Conservation (phyloP, 92 coral and sea anemone species). For the Heteractis magnifica region DNA sequence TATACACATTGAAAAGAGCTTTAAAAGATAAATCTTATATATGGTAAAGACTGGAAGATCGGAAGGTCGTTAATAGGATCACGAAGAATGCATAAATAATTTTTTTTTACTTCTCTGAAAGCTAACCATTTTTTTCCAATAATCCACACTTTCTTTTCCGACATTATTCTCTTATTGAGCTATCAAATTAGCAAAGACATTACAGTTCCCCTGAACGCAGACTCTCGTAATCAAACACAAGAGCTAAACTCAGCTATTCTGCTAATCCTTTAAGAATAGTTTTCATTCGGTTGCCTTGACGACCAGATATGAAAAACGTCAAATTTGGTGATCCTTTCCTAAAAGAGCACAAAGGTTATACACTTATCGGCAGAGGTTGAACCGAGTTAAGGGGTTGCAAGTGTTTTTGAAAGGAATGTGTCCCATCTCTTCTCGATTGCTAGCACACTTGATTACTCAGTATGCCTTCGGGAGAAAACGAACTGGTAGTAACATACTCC, state of each 20-base stretch:
- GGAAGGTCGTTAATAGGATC: constrained; percentile 19
- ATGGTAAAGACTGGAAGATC: constrained; percentile 11
- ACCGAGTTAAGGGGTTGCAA: background rate
- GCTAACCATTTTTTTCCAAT: background rate
- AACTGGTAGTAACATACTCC: too few relatives aligned
- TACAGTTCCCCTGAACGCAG: background rate
- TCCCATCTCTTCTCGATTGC: too few relatives aligned
- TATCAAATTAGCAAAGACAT: background rate
- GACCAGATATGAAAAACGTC: background rate
- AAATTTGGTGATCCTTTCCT: background rate
- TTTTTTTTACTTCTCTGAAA: background rate
- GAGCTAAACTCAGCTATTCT: background rate
- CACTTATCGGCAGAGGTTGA: background rate
- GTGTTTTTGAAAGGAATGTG: background rate
- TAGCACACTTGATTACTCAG: too few relatives aligned
- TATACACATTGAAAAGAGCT: constrained; percentile 19
- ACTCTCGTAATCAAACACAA: background rate
- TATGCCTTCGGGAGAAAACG: too few relatives aligned
- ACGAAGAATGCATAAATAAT: background rate
- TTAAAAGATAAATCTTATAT: constrained; percentile 16
- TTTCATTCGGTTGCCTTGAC: constrained; percentile 2
- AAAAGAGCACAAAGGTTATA: constrained; percentile 6
- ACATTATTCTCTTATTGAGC: background rate
- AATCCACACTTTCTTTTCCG: background rate
- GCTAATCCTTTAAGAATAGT: constrained; percentile 1